A percentile compares a stretch with the other conserved stretches of the same genome.
phyloP scores from a whole-genome alignment of 2,113 vertebrate species.

The Plecotus auritus region DNA sequence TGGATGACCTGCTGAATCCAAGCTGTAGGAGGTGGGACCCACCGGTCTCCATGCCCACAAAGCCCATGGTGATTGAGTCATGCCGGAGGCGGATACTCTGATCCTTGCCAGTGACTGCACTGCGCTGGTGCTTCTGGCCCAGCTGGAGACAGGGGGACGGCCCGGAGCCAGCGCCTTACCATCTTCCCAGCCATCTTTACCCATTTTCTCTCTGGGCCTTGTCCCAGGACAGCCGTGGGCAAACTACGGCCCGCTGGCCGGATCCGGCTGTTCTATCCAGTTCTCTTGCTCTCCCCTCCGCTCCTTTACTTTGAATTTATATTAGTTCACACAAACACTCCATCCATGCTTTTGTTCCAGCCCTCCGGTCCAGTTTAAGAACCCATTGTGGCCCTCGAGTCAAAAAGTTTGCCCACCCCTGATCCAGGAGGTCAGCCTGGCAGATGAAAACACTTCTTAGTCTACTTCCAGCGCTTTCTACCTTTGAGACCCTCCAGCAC shows the following conservation, averaged over 20 bases:
- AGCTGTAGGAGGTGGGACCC: fast-evolving
- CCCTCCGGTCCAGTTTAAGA: no score
- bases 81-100: fast-evolving
- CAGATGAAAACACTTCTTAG: neutral
- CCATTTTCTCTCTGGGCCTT: neutral
- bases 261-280: no score
- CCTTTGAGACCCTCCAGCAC: neutral
- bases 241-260: no score
- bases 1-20: neutral
- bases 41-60: neutral
- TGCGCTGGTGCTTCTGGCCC: no score
- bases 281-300: no score
- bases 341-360: no score
- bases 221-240: no score
- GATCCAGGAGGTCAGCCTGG: neutral
- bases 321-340: no score
- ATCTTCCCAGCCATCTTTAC: neutral
- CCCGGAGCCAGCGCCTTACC: neutral
- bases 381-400: no score
- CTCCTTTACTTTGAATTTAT: no score
- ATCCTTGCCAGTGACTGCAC: neutral
- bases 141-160: neutral
- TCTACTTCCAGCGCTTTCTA: neutral
- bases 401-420: no score
- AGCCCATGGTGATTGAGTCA: neutral